Conservation (phyloP, 2,888 invertebrate species). For the Iphiclides podalirius region DNA sequence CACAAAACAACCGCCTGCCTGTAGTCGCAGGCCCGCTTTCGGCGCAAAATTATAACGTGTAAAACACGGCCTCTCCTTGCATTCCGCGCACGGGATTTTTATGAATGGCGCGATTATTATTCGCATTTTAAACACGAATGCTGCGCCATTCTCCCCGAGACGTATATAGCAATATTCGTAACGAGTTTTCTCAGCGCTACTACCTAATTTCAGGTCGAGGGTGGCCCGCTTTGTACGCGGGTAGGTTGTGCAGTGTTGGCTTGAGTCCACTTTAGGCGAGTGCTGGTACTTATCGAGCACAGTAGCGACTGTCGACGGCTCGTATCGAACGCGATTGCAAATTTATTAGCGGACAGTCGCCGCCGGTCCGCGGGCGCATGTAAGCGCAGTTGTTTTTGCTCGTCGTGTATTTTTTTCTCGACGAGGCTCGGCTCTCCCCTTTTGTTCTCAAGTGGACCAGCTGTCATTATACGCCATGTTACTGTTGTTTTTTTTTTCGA, state of each 20-base stretch:
- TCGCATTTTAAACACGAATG: conserved; percentile 79
- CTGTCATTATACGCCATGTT: conserved; percentile 82
- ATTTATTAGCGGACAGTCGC: conserved; percentile 71
- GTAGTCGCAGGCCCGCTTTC: conserved; percentile 68
- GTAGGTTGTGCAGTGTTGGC: conserved; percentile 35
- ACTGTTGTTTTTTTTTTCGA: conserved; percentile 77
- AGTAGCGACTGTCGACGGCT: conserved; percentile 25
- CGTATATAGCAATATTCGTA: conserved; percentile 75
- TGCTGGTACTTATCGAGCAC: conserved; percentile 25
- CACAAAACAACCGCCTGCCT: conserved; percentile 68
- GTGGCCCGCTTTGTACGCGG: conserved; percentile 43
- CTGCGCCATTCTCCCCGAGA: conserved; percentile 73
- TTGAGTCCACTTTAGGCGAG: conserved; percentile 44
- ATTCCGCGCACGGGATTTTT: conserved; percentile 76
- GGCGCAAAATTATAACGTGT: conserved; percentile 79
- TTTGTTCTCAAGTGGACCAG: conserved; percentile 82
- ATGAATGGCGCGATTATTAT: conserved; percentile 78
- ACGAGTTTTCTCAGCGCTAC: conserved; percentile 75
- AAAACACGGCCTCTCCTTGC: conserved; percentile 76
- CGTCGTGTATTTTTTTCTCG: conserved; percentile 77
- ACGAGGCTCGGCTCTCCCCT: conserved; percentile 76
- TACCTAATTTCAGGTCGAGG: conserved; percentile 74
- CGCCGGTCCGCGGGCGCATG: conserved; percentile 55
- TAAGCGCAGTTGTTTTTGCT: conserved; percentile 73
- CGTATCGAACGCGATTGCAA: conserved; percentile 74